Evolutionary conservation across 2,888 invertebrate species (phyloP), one percentile per base, ranked within the genome.

Genomic region (Dusona sp.): DNA sequence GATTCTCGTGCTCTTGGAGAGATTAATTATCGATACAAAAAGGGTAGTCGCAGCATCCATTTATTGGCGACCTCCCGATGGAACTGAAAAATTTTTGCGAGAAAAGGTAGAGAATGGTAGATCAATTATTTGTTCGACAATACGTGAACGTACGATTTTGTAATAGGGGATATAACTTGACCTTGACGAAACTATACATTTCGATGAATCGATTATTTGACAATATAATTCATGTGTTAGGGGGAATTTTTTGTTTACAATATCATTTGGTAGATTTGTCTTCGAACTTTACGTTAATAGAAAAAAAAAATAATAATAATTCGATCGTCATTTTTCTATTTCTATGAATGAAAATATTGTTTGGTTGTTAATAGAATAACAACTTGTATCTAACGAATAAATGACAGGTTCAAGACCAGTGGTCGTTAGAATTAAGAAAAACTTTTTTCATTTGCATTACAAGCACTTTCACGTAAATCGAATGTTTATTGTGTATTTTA

Each of bases 1-100:
- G 61, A 61, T 51, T 57, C 16, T 19, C 68, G 38, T 19, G 25
- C 36, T 79, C 13, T 29, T 38, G 36, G 29, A 33, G 48, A 72
- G 29, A 70, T 79, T 38, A 72, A 79, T 83, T 64, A 74, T 81
- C 45, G 72, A 73, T 65, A 64, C 19, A 72, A 70, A 36, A 67
- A 65, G 33, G 29, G 19, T 7, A 3, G 42, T 19, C 25, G 70
- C 25, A 22, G 36, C 22, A 73, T 80, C 64, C 33, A 79, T 72
- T 61, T 42, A 57, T 70, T 19, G 33, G 4, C 13, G 36, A 38
- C 16, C 9, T 22, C 45, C 57, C 29, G 38, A 4, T 13, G 29
- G 22, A 36, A 19, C 19, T 9, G 6, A 38, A 19, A 11, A 38
- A 16, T 42, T 11, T 25, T n/a, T 13, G 19, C 16, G 33, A 51